Conservation (phyloP, 2,888 invertebrate species). For the Drosophila parthenogenetica region DNA sequence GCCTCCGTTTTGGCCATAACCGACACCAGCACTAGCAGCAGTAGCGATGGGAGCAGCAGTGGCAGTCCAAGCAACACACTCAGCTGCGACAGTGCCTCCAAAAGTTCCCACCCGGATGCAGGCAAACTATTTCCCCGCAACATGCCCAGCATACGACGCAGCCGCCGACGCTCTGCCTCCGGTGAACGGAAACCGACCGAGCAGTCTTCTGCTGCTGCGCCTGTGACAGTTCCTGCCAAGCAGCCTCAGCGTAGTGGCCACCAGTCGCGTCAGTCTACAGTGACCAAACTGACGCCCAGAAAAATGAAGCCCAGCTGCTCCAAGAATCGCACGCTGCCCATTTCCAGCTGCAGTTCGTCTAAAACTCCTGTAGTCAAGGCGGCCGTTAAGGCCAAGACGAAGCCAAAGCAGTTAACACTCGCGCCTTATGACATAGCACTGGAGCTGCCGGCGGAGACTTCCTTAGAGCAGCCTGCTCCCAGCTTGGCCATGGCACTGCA, state of each 20-base stretch:
- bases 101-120: slow-evolving; percentile 75
- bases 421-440: slow-evolving; percentile 70
- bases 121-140: slow-evolving; percentile 83
- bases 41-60: slow-evolving; percentile 33
- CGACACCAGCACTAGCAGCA: slow-evolving; percentile 43
- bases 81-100: slow-evolving; percentile 69
- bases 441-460: slow-evolving; percentile 57
- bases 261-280: slow-evolving; percentile 71
- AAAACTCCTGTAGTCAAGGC: slow-evolving; percentile 41
- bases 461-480: slow-evolving; percentile 29
- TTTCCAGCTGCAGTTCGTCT: background rate
- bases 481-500: slow-evolving; percentile 66
- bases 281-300: slow-evolving; percentile 72
- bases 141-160: slow-evolving; percentile 84
- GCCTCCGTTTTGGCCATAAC: slow-evolving; percentile 58
- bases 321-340: slow-evolving; percentile 57
- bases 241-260: slow-evolving; percentile 39
- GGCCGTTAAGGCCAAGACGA: slow-evolving; percentile 67
- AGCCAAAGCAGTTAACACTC: slow-evolving; percentile 67
- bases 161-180: slow-evolving; percentile 69
- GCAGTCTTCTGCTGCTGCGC: slow-evolving; percentile 14
- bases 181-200: slow-evolving; percentile 40
- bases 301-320: slow-evolving; percentile 72
- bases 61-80: slow-evolving; percentile 35
- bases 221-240: slow-evolving; percentile 42